phyloP scores from a whole-genome alignment of 2,888 invertebrate species.

The Rhagonycha fulva region DNA sequence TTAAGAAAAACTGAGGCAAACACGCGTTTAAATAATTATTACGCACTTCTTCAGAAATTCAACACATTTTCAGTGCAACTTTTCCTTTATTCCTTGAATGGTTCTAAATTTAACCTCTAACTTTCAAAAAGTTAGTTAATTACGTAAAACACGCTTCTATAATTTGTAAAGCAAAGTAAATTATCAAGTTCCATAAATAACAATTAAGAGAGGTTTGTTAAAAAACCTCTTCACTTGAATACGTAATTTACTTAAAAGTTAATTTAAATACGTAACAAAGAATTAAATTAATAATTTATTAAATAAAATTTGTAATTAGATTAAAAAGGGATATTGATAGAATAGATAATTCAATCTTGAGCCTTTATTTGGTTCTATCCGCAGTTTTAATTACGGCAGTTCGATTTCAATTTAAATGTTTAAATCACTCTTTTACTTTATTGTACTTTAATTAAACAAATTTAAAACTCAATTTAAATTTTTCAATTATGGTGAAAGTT shows the following conservation, averaged over 20 bases:
- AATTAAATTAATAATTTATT: neutral
- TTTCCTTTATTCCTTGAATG: neutral
- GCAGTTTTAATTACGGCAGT: neutral
- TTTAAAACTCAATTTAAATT: neutral
- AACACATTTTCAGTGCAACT: neutral
- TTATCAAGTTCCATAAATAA: neutral
- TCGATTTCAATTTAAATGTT: neutral
- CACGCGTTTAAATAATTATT: neutral
- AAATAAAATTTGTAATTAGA: neutral
- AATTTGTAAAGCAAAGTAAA: neutral
- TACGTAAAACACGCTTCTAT: neutral
- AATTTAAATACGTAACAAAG: neutral
- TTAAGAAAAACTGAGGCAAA: neutral
- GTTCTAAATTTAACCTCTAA: neutral
- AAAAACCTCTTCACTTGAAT: neutral
- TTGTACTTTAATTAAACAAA: neutral
- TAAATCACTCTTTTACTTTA: neutral
- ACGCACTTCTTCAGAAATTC: neutral
- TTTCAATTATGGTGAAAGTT: neutral
- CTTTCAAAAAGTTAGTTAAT: neutral
- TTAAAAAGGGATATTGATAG: neutral
- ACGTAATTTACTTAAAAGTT: neutral
- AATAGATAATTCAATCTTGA: neutral
- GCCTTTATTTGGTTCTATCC: neutral
- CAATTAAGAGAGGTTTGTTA: neutral